Base-by-base conservation (phyloP, 2,113 vertebrate species). In the Acanthochromis polyacanthus region DNA sequence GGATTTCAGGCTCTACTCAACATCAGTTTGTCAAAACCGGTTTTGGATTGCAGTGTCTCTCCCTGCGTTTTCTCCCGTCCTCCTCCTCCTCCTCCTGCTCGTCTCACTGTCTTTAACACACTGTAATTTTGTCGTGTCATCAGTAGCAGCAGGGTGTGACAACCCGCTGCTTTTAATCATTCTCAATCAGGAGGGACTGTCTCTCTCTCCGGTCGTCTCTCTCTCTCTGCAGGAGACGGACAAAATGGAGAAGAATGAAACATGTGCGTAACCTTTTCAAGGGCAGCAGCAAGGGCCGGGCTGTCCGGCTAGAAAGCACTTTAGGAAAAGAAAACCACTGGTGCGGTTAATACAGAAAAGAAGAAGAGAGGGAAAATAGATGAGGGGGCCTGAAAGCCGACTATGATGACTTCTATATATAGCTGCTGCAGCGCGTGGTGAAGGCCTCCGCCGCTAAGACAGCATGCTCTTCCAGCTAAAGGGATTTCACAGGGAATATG, bases 401-500 rank as follows among this genome's bases (percentile, higher is more conserved):
- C 84, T 80, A 91, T 91, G 90, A 93, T 92, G 90, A 92, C 83
- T 93, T 90, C 93, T 94, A 94, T 94, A 93, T 94, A 85, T 94
- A 94, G 90, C 75, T 15, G 3, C 86, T 64, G 78, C 71, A 77
- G 81, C 56, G 78, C 66, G 75, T 84, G 85, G 75, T 83, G 73
- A 85, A 90, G 84, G 86, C 89, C 85, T 85, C 85, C 69, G 30
- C 81, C 64, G 81, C 84, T 91, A 91, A 91, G 83, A 88, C 89
- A 84, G 45, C 81, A 76, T 87, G 90, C 90, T 91, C 75, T 84
- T 90, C 88, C 81, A 91, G 86, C 87, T 94, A 93, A 93, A 94
- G 90, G 85, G 90, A 94, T 93, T 93, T 92, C 72, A 91, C 83
- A 84, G 76, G 52, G 75, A 84, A 78, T 65, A 75, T 64, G 15